Percentiles rank a stretch among this genome's conserved stretches.
These are phyloP conservation scores for Syngnathoides biaculeatus DNA, from an alignment of 2,113 vertebrate genomes.

Conservation along the genomic window DNA sequence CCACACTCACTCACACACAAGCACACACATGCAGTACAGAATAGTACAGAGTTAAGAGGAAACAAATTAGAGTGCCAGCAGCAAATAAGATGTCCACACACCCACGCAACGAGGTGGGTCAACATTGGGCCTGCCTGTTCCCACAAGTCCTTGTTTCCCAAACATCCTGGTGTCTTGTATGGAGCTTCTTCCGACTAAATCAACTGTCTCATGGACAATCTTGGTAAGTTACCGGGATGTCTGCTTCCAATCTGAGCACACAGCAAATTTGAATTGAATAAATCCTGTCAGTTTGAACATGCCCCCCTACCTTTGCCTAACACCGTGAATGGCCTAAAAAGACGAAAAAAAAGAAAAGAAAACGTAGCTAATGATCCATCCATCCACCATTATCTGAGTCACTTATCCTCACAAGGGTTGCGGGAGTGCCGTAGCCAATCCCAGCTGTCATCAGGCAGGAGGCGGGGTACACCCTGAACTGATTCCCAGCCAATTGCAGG, in stretches of 20 bases:
- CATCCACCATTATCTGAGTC: too few species aligned
- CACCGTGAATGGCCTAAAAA: too few species aligned
- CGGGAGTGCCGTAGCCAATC: too few species aligned
- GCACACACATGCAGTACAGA: slow-evolving; percentile 8
- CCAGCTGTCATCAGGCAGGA: too few species aligned
- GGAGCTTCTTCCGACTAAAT: neutral
- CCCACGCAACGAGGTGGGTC: slow-evolving; percentile 57
- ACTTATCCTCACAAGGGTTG: too few species aligned
- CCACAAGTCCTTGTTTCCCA: slow-evolving; percentile 51
- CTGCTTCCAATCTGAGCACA: neutral
- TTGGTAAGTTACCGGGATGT: neutral
- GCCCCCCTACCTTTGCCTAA: neutral
- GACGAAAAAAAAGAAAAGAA: too few species aligned
- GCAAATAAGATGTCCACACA: slow-evolving; percentile 60
- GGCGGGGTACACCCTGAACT: too few species aligned
- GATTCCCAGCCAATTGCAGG: too few species aligned
- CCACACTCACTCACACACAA: too few species aligned
- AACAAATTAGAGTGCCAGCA: slow-evolving; percentile 44
- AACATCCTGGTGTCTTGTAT: neutral
- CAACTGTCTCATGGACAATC: neutral
- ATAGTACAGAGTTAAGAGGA: slow-evolving; percentile 26
- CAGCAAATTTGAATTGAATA: neutral
- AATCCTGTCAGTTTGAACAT: slow-evolving; percentile 48
- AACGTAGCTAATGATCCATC: too few species aligned
- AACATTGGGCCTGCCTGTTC: slow-evolving; percentile 57